phyloP scores from a whole-genome alignment of 2,797 vertebrate genomes.

The Crypturellus tataupa region DNA sequence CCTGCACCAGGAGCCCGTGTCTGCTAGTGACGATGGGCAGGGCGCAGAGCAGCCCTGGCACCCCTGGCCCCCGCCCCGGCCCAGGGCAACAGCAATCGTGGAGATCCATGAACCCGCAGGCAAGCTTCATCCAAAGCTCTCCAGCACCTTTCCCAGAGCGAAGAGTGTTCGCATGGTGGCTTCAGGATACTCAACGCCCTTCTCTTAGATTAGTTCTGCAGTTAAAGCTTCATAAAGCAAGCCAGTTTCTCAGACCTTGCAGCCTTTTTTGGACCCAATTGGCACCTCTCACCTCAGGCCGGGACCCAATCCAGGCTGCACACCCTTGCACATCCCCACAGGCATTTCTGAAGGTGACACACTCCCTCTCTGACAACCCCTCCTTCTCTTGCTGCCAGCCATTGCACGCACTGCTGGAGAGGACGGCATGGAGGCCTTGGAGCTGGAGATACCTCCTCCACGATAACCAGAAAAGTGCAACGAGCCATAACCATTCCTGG shows the following conservation, averaged over 20 bases:
- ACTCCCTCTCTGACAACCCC: not conserved
- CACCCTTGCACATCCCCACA: not conserved
- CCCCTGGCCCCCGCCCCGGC: not conserved
- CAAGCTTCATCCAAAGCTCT: not conserved
- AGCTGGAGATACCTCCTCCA: rapidly evolving
- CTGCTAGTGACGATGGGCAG: not conserved
- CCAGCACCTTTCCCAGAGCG: rapidly evolving
- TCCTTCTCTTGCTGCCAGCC: too few species aligned
- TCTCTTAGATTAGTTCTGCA: not conserved
- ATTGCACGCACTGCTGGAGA: not conserved
- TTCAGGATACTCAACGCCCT: not conserved
- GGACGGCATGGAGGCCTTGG: not conserved
- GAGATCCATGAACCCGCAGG: rapidly evolving
- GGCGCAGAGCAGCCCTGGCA: not conserved
- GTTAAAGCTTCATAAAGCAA: not conserved
- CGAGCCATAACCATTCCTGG: rapidly evolving
- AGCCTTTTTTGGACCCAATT: not conserved
- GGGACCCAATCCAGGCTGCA: too few species aligned
- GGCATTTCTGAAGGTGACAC: not conserved
- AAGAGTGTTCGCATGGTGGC: rapidly evolving
- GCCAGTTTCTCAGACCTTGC: not conserved
- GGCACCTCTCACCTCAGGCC: rapidly evolving
- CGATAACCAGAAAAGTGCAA: rapidly evolving
- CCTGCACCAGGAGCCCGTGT: rapidly evolving
- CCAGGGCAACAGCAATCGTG: rapidly evolving